Conservation (phyloP, 2,113 vertebrate genomes). For the Corapipo altera region DNA sequence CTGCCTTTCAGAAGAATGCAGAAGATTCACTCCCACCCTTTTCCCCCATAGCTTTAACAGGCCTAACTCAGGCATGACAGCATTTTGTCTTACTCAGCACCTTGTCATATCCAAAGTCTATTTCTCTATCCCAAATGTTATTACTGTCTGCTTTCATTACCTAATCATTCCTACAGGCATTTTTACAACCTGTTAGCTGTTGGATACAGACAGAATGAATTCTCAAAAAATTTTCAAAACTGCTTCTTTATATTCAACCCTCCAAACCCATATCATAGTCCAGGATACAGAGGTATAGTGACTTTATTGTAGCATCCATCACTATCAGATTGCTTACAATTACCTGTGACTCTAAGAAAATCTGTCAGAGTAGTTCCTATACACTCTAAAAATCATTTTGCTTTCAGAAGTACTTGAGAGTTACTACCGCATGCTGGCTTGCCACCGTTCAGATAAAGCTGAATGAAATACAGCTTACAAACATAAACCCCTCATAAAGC, state of each 20-base stretch:
- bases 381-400: conserved; percentile 10
- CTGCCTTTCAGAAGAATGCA: background rate
- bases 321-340: background rate
- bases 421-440: background rate
- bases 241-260: background rate
- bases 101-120: background rate
- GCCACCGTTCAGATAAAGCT: background rate
- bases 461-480: background rate
- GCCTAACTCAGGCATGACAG: background rate
- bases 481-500: background rate
- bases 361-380: background rate
- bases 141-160: background rate
- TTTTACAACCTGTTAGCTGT: background rate
- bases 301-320: background rate
- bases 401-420: background rate
- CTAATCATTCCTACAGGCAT: background rate
- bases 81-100: background rate
- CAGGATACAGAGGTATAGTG: background rate
- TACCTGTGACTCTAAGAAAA: conserved; percentile 25
- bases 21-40: background rate
- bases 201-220: background rate
- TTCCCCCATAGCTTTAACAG: background rate
- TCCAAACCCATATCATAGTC: background rate
- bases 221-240: background rate
- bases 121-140: background rate